Evolutionary conservation across 2,888 invertebrate genomes (phyloP).

Genomic region (Caenorhabditis zanzibari): DNA sequence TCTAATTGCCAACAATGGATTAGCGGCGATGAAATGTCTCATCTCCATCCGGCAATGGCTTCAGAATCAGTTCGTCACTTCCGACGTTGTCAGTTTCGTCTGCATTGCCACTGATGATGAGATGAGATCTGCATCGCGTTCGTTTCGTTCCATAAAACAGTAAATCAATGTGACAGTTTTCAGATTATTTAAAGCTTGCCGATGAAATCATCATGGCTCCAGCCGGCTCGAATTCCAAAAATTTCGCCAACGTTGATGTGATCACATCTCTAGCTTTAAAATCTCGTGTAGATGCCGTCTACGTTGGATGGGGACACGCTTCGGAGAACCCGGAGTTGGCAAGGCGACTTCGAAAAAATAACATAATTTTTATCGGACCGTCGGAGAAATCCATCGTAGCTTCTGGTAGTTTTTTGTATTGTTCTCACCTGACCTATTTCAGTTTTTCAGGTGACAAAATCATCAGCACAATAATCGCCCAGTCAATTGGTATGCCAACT

Average conservation of each 20-base stretch:
- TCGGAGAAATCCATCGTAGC: slow-evolving; percentile 97
- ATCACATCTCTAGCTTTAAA: slow-evolving; percentile 93
- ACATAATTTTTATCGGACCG: slow-evolving; percentile 95
- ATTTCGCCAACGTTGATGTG: slow-evolving; percentile 98
- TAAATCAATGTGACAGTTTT: too few species aligned
- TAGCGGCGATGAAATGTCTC: slow-evolving; percentile 63
- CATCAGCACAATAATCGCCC: slow-evolving; percentile 98
- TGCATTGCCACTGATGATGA: slow-evolving; percentile 63
- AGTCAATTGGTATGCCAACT: slow-evolving; percentile 94
- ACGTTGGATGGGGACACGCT: slow-evolving; percentile 99
- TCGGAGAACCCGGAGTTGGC: slow-evolving; percentile 99
- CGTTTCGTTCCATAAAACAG: background rate
- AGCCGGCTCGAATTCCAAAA: slow-evolving; percentile 98
- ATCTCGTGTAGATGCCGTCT: slow-evolving; percentile 88
- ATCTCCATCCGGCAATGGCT: slow-evolving; percentile 60
- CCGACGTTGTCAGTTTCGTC: slow-evolving; percentile 44
- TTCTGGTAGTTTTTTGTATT: slow-evolving; percentile 84
- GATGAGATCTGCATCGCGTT: slow-evolving; percentile 54
- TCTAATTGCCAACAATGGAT: slow-evolving; percentile 62
- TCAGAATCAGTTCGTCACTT: slow-evolving; percentile 42
- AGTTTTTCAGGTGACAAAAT: slow-evolving; percentile 92
- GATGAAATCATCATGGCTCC: slow-evolving; percentile 98
- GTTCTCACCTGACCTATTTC: too few species aligned
- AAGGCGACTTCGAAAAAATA: slow-evolving; percentile 92
- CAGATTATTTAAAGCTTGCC: slow-evolving; percentile 98